Conservation (phyloP, 2,888 invertebrate genomes). For the Trichopoda pennipes region DNA sequence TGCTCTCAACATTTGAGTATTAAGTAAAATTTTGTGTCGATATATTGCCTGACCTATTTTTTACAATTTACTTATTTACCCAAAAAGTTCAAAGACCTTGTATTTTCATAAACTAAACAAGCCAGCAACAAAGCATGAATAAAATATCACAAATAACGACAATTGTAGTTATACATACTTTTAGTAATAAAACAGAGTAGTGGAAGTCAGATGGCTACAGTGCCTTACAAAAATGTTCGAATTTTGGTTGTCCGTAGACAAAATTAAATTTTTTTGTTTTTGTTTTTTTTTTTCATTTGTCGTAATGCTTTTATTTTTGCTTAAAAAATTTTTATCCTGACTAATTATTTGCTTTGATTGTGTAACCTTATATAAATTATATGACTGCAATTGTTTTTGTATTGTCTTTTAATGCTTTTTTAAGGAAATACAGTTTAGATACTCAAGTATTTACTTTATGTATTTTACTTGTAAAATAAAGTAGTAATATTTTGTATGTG, state of each 20-base stretch:
- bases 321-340: too few relatives aligned
- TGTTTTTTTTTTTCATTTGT: too few relatives aligned
- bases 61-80: conserved; percentile 34
- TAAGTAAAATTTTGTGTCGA: conserved; percentile 44
- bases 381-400: too few relatives aligned
- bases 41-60: conserved; percentile 61
- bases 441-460: too few relatives aligned
- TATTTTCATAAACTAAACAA: conserved; percentile 38
- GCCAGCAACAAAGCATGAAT: conserved; percentile 21
- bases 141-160: conserved; percentile 8
- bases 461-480: too few relatives aligned
- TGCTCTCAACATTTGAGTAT: conserved; percentile 12
- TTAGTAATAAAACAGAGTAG: neutral
- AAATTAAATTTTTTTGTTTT: too few relatives aligned
- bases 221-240: neutral
- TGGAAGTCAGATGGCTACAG: neutral
- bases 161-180: neutral
- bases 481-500: too few relatives aligned
- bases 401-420: too few relatives aligned
- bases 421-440: too few relatives aligned
- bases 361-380: too few relatives aligned
- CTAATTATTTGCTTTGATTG: too few relatives aligned
- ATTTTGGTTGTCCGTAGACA: neutral
- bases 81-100: conserved; percentile 61
- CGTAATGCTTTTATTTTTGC: too few relatives aligned